Evolutionary conservation across 2,888 invertebrate genomes (phyloP), one percentile per base, ranked within the genome.

Genomic region (Penaeus monodon): DNA sequence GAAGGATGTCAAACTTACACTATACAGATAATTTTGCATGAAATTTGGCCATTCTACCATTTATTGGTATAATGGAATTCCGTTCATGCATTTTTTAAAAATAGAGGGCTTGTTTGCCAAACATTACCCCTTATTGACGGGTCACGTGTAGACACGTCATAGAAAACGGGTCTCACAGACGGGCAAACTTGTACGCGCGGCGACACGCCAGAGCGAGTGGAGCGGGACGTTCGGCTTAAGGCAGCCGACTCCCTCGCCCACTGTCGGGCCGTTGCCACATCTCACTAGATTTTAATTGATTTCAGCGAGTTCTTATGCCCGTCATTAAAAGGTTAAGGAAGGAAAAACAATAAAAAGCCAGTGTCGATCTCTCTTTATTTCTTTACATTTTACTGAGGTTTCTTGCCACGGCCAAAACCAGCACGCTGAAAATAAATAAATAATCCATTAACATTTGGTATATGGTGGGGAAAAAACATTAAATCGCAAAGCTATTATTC

Each of bases 361-460:
- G 64, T 57, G 29, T 27, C 64, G 76, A 64, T 76, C 66, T 70
- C 24, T 66, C 29, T 33, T 79, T 86, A 49, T 80, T 85, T 73
- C 33, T 38, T 80, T 65, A 49, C 20, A 80, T 8, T 57, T 84
- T 73, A 88, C 81, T 86, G 86, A 63, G 80, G 79, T 77, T 73
- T 86, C 70, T 79, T 84, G 57, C 90, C 90, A 68, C 91, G 90
- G 17, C 91, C 91, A 90, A 90, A 91, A 33, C 91, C 91, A 81
- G 90, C 90, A 88, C 90, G 90, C 90, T 90, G 89, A 63, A 90
- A 89, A 66, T 8, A 79, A 49, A 81, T 84, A 73, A 78, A 17
- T 82, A 84, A 90, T 1, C 20, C 20, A 86, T 22, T 27, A 66
- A 68, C 29, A 17, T 33, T 8, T n/a, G 14, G 76, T 24, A 66